These are phyloP conservation scores for Platorchestia sp. DNA, from an alignment of 1,140 invertebrate genomes.

Conservation along the genomic window DNA sequence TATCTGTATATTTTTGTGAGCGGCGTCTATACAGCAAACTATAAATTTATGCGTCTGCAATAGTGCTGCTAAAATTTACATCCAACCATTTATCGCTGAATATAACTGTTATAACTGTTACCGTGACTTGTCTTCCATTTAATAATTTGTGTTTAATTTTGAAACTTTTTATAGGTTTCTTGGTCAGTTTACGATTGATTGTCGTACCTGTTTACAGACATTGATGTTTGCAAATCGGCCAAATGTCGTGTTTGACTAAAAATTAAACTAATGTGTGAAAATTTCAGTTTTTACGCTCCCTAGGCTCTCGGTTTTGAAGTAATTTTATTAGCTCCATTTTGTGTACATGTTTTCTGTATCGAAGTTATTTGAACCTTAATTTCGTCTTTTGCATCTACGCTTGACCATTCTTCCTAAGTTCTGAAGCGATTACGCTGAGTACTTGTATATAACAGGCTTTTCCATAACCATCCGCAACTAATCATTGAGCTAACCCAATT, in stretches of 20 bases:
- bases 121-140: neutral
- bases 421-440: neutral
- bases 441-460: neutral
- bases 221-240: neutral
- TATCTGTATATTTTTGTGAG: too few relatives aligned
- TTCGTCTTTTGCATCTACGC: neutral
- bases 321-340: neutral
- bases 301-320: neutral
- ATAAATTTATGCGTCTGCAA: neutral
- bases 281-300: neutral
- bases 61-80: neutral
- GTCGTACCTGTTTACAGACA: neutral
- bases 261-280: neutral
- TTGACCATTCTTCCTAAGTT: neutral
- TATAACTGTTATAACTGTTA: neutral
- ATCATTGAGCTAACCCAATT: neutral
- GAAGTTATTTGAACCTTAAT: neutral
- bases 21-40: too few relatives aligned
- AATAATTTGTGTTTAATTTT: neutral
- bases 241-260: neutral
- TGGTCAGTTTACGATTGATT: neutral
- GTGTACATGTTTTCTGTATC: neutral
- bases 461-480: neutral
- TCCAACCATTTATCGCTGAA: neutral
- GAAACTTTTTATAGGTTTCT: neutral